phyloP scores from a whole-genome alignment of 2,113 vertebrate genomes.

The Pteruthius melanotis region DNA sequence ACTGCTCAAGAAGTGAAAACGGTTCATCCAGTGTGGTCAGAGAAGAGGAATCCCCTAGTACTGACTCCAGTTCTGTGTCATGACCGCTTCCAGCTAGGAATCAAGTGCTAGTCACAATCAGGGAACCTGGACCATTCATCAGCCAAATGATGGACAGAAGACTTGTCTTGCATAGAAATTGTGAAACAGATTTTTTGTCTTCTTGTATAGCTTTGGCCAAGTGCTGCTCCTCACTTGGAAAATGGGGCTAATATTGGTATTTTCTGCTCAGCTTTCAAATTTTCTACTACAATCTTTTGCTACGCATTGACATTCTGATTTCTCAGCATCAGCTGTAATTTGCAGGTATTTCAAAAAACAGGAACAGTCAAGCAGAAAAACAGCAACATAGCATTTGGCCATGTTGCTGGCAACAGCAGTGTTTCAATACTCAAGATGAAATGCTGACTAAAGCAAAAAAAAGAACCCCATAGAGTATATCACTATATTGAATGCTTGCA shows the following conservation, averaged over 20 bases:
- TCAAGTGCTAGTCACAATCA: neutral
- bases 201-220: neutral
- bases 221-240: neutral
- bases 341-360: neutral
- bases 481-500: neutral
- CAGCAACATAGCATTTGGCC: neutral
- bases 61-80: neutral
- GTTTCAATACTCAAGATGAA: neutral
- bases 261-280: neutral
- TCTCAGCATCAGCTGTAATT: neutral
- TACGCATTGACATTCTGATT: neutral
- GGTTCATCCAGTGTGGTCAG: neutral
- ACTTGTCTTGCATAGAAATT: neutral
- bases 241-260: neutral
- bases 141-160: neutral
- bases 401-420: neutral
- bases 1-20: neutral
- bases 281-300: neutral
- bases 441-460: neutral
- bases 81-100: neutral
- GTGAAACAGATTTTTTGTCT: neutral
- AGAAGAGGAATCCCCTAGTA: neutral
- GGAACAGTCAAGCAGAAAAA: neutral
- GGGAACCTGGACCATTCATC: neutral
- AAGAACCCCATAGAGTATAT: accelerated